A percentile compares a stretch with the other conserved stretches of the same genome.
phyloP scores from a whole-genome alignment of 1,140 invertebrate species.

The Patella vulgata region DNA sequence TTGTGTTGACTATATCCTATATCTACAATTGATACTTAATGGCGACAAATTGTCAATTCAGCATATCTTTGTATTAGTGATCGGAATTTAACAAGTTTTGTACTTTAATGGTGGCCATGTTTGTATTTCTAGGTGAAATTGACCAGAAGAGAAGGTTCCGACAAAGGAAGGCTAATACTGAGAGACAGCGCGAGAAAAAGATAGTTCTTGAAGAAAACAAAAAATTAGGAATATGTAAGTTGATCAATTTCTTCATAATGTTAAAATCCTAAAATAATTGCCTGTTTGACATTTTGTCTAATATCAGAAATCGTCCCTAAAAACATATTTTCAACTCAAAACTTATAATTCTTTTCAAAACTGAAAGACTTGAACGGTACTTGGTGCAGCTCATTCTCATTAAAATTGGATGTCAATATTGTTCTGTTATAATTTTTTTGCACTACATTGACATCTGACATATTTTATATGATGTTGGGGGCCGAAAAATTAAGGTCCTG shows the following conservation, averaged over 20 bases:
- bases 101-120: too few species aligned
- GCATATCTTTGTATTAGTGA: too few species aligned
- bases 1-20: too few species aligned
- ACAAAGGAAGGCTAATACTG: conserved; percentile 74
- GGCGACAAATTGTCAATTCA: too few species aligned
- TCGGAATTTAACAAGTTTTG: too few species aligned
- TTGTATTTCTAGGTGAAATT: conserved; percentile 71
- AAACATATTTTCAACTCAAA: background rate
- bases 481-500: too few species aligned
- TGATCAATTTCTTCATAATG: conserved; percentile 3
- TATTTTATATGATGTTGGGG: too few species aligned
- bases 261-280: background rate
- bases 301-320: background rate
- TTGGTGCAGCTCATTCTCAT: background rate
- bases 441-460: too few species aligned
- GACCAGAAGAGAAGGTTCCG: conserved; percentile 73
- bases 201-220: conserved; percentile 79
- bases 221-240: conserved; percentile 71
- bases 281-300: background rate
- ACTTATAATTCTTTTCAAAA: background rate
- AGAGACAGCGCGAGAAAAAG: conserved; percentile 76
- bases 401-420: too few species aligned
- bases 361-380: background rate
- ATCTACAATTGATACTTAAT: too few species aligned
- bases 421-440: too few species aligned